phyloP scores from a whole-genome alignment of 2,888 invertebrate genomes.

The Lithophane semibrunnea region DNA sequence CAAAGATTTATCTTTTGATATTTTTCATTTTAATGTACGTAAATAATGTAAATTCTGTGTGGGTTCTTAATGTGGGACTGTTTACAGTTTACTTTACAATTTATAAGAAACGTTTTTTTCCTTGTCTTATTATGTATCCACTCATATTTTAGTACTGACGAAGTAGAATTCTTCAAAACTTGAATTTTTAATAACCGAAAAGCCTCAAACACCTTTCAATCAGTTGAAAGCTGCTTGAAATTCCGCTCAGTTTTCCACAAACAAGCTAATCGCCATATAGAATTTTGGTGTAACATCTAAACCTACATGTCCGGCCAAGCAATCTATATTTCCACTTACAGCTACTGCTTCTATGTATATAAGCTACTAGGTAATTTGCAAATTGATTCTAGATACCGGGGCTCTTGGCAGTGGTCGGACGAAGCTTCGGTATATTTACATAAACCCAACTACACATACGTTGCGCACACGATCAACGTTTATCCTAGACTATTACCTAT shows the following conservation, averaged over 20 bases:
- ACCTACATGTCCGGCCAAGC: constrained; percentile 48
- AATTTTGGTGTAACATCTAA: constrained; percentile 57
- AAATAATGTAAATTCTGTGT: not conserved
- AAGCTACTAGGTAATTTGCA: constrained; percentile 72
- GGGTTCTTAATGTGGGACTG: not conserved
- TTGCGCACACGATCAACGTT: constrained; percentile 62
- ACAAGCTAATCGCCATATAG: constrained; percentile 46
- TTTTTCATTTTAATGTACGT: not conserved
- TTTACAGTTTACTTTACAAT: not conserved
- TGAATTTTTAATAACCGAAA: constrained; percentile 23
- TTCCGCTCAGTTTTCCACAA: constrained; percentile 39
- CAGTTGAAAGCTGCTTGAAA: constrained; percentile 53
- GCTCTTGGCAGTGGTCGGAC: constrained; percentile 70
- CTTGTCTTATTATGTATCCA: not conserved
- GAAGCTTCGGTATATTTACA: constrained; percentile 63
- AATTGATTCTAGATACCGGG: constrained; percentile 73
- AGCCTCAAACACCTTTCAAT: constrained; percentile 46
- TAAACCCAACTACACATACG: constrained; percentile 63
- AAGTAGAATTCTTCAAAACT: constrained; percentile 16
- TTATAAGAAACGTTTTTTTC: too few species aligned
- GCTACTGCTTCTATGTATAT: constrained; percentile 48
- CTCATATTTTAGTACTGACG: not conserved
- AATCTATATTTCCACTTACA: constrained; percentile 50
- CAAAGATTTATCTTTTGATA: too few species aligned
- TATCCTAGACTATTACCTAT: constrained; percentile 58